Base-by-base conservation (phyloP, 2,113 vertebrate species). In the Amblyopsis rosae region DNA sequence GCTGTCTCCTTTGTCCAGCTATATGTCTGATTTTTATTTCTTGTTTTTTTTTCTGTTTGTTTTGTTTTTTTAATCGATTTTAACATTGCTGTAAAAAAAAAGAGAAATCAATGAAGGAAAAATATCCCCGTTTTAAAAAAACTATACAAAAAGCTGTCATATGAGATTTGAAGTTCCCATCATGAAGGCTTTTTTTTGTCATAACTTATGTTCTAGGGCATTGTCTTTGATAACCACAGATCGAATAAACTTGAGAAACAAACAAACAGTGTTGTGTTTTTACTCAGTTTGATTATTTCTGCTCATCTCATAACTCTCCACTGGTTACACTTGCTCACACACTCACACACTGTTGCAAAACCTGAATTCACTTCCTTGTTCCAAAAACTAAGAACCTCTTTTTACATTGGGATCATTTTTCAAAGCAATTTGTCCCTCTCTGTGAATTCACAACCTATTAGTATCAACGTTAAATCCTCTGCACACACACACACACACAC, bases 161-260 rank as follows among this genome's bases (percentile, higher is more conserved):
- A 88, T 93, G 91, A 92, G 90, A 93, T 92, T 73, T 79, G 66
- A 87, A 91, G 85, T 91, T 89, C 70, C 68, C 83, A 82, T 86
- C 89, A 91, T 93, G 85, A 93, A 93, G 83, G 84, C 82, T 86
- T 93, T 82, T 92, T 94, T 92, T 48, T 48, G 12, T 65, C 91
- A 88, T 94, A 94, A 83, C 86, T 90, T 89, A 77, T 92, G 91
- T 95, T 95, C 92, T 88, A 90, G 93, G 92, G 94, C 91, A 87
- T 94, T 95, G 92, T 94, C 92, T 96, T 96, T 95, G 93, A 95
- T 95, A 95, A 95, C 93, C 94, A 95, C 94, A 77, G 79, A 91
- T 92, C 83, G 81, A 91, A 90, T 92, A 93, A 93, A 87, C 82
- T 87, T 89, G 87, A 92, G 87, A 94, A 94, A 91, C 89, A 81